Evolutionary conservation across 1,140 invertebrate species (phyloP).

Genomic region (Platorchestia sp.): DNA sequence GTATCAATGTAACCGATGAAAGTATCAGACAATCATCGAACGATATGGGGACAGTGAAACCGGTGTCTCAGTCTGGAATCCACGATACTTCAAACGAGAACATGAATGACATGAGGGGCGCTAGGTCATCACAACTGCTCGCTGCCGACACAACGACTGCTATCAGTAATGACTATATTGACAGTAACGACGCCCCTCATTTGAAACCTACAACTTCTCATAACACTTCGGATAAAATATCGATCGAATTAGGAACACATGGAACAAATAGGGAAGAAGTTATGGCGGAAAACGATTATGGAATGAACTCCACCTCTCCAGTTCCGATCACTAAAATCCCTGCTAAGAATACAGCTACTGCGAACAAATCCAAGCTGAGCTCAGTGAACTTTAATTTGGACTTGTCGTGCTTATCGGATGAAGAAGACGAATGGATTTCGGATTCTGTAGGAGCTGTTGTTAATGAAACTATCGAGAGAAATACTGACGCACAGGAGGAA

Average conservation of each 20-base stretch:
- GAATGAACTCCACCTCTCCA: not conserved
- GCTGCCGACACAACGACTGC: not conserved
- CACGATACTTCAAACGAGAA: not conserved
- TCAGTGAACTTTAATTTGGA: not conserved
- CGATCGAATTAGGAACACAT: not conserved
- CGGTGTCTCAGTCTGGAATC: not conserved
- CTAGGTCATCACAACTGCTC: not conserved
- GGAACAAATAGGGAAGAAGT: not conserved
- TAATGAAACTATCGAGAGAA: not conserved
- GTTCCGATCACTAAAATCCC: not conserved
- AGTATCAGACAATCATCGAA: not conserved
- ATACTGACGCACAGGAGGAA: not conserved
- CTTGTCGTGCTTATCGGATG: not conserved
- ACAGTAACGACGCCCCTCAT: not conserved
- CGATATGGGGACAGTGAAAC: not conserved
- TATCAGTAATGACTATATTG: not conserved
- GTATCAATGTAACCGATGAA: not conserved
- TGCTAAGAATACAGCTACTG: not conserved
- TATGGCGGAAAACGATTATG: not conserved
- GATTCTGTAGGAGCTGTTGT: slow-evolving; percentile 5
- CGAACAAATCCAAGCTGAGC: not conserved
- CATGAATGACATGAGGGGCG: not conserved
- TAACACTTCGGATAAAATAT: not conserved
- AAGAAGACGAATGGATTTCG: slow-evolving; percentile 19
- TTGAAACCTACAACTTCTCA: not conserved